phyloP scores from a whole-genome alignment of 2,797 vertebrate species.

The Sparus aurata region DNA sequence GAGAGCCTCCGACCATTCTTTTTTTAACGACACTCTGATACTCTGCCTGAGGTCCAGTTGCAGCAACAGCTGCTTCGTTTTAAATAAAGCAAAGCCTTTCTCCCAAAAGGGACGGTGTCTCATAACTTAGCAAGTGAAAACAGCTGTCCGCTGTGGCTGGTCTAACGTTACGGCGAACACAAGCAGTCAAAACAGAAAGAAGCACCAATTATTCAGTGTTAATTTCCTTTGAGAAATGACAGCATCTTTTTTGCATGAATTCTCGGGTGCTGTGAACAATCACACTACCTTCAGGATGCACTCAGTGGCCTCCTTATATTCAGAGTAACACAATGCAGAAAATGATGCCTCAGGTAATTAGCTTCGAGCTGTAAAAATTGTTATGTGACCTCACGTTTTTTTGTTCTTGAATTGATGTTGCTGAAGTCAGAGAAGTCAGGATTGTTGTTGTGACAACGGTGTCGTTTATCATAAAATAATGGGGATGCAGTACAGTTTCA shows the following conservation, averaged over 20 bases:
- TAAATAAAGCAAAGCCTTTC: constrained; percentile 80
- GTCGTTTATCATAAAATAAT: constrained; percentile 30
- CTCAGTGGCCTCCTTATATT: background rate
- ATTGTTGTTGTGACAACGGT: constrained; percentile 20
- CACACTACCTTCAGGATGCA: constrained; percentile 17
- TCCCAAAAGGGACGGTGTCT: constrained; percentile 63
- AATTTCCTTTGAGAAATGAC: constrained; percentile 57
- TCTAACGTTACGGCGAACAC: constrained; percentile 30
- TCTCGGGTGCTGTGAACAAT: constrained; percentile 26
- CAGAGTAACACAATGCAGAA: background rate
- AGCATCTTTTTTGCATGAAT: constrained; percentile 22
- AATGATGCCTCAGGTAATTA: constrained; percentile 23
- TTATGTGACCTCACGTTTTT: constrained; percentile 14
- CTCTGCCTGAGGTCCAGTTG: constrained; percentile 77
- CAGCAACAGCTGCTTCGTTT: constrained; percentile 82
- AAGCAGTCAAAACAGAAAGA: constrained; percentile 43
- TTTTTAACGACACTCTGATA: constrained; percentile 79
- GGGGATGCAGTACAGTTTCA: background rate
- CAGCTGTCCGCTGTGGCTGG: constrained; percentile 57
- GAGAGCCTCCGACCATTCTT: constrained; percentile 74
- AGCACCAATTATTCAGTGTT: constrained; percentile 50
- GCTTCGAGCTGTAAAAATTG: constrained; percentile 20
- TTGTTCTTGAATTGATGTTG: constrained; percentile 9
- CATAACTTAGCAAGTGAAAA: constrained; percentile 61
- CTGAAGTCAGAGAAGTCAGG: constrained; percentile 16